A percentile compares a stretch with the other conserved stretches of the same genome.
These are phyloP conservation scores for Acrobeloides nanus DNA, from an alignment of 2,888 invertebrate genomes.

Conservation along the genomic window DNA sequence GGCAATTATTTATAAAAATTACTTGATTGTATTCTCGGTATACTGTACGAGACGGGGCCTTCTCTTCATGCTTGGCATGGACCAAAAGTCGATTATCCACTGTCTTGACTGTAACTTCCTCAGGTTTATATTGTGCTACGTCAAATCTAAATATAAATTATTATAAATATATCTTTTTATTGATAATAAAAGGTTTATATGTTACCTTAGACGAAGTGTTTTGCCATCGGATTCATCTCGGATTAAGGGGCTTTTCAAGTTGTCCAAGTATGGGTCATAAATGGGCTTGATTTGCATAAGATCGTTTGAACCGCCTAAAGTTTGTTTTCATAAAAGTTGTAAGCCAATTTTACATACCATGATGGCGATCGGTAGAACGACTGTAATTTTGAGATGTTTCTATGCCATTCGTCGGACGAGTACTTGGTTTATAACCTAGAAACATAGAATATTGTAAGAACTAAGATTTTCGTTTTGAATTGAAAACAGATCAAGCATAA, in stretches of 20 bases:
- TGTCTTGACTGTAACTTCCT: constrained; percentile 89
- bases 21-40: constrained; percentile 87
- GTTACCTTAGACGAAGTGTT: constrained; percentile 73
- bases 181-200: background rate
- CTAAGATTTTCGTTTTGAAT: no score
- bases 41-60: constrained; percentile 87
- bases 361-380: no score
- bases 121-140: constrained; percentile 86
- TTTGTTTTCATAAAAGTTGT: no score
- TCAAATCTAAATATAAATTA: constrained; percentile 73
- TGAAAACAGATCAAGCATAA: no score
- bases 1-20: no score
- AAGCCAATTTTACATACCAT: no score
- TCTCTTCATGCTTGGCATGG: constrained; percentile 95
- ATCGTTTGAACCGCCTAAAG: constrained; percentile 25
- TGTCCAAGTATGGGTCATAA: constrained; percentile 54
- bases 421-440: no score
- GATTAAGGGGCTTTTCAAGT: constrained; percentile 70
- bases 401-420: no score
- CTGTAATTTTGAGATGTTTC: no score
- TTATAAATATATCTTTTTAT: background rate
- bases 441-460: no score
- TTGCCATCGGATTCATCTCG: constrained; percentile 89
- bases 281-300: constrained; percentile 47
- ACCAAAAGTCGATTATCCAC: constrained; percentile 81